Evolutionary conservation across 2,113 vertebrate species (phyloP).

Genomic region (Indicator indicator): DNA sequence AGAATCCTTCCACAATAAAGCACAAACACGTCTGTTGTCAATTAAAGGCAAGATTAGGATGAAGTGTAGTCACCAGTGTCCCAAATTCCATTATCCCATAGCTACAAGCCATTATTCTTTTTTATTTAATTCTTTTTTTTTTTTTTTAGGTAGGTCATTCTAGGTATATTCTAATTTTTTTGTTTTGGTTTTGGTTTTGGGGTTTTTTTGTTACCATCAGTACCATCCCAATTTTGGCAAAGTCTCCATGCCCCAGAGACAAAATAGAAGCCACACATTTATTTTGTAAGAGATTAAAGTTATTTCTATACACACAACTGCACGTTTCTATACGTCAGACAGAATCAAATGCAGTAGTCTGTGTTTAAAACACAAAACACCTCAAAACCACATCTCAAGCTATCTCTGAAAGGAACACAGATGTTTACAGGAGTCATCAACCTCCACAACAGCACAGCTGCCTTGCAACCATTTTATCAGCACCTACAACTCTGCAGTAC

Average conservation of each 20-base stretch:
- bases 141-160: conserved; percentile 76
- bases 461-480: neutral
- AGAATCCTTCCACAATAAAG: conserved; percentile 16
- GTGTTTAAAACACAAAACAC: neutral
- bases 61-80: conserved; percentile 65
- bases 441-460: neutral
- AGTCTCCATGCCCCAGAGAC: neutral
- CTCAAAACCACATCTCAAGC: neutral
- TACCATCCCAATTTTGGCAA: conserved; percentile 53
- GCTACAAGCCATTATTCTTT: conserved; percentile 75
- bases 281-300: conserved; percentile 4
- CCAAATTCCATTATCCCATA: conserved; percentile 76
- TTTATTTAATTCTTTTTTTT: conserved; percentile 69
- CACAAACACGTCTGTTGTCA: conserved; percentile 48
- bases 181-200: neutral
- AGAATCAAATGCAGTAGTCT: neutral
- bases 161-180: conserved; percentile 1
- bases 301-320: neutral
- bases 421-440: neutral
- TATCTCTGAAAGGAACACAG: neutral
- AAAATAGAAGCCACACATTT: neutral
- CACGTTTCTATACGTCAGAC: neutral
- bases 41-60: conserved; percentile 75
- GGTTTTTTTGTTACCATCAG: conserved; percentile 20
- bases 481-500: neutral